A percentile compares a stretch with the other conserved stretches of the same genome.
Evolutionary conservation across 1,140 invertebrate species (phyloP).

Genomic region (Adelges cooleyi): DNA sequence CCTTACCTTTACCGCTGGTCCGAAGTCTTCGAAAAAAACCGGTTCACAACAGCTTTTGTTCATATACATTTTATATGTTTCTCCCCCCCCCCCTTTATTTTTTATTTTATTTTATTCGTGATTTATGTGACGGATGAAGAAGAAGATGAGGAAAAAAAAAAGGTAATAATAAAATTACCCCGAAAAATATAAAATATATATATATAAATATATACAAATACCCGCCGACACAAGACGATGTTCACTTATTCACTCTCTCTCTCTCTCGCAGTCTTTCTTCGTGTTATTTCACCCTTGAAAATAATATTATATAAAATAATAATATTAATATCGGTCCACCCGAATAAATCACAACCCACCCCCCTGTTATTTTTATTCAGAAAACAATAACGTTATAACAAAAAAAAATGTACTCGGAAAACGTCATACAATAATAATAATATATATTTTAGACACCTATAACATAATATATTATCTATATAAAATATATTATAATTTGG

Average conservation of each 20-base stretch:
- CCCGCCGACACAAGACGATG: neutral
- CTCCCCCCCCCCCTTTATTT: neutral
- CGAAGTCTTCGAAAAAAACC: neutral
- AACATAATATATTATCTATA: too few relatives aligned
- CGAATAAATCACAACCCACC: slow-evolving; percentile 25
- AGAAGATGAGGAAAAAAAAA: slow-evolving; percentile 17
- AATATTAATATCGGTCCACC: slow-evolving; percentile 1
- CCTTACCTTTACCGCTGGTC: too few relatives aligned
- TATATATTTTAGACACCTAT: too few relatives aligned
- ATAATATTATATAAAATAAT: too few relatives aligned
- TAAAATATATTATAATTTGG: too few relatives aligned
- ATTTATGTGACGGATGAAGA: slow-evolving; percentile 24
- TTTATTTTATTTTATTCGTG: neutral
- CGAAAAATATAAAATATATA: neutral
- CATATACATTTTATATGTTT: neutral
- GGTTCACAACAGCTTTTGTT: slow-evolving; percentile 14
- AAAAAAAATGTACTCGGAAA: too few relatives aligned
- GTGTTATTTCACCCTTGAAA: too few relatives aligned
- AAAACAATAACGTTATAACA: too few relatives aligned
- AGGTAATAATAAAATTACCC: slow-evolving; percentile 24
- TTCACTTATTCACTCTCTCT: neutral
- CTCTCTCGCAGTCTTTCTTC: too few relatives aligned
- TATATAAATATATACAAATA: neutral
- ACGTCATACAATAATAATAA: too few relatives aligned
- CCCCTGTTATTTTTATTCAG: neutral